These are phyloP conservation scores for Lampropteryx suffumata DNA, from an alignment of 2,888 invertebrate genomes.

Conservation along the genomic window DNA sequence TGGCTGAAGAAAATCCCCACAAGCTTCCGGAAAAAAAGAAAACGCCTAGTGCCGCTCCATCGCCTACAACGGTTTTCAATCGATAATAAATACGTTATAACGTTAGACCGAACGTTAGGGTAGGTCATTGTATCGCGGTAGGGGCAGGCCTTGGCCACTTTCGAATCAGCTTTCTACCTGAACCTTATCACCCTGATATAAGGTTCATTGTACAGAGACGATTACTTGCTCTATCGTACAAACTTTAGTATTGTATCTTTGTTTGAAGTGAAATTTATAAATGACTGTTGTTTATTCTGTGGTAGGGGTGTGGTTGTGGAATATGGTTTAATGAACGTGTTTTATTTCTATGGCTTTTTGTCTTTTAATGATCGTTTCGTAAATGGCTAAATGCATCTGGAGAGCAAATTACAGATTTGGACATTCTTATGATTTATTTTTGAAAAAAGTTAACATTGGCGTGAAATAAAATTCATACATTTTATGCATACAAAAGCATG, in stretches of 20 bases:
- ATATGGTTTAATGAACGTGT: constrained; percentile 9
- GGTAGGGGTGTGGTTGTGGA: constrained; percentile 17
- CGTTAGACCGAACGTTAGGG: constrained; percentile 28
- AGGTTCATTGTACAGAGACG: too few species aligned
- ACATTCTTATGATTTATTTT: too few species aligned
- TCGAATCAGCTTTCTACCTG: background rate
- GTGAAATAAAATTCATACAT: too few species aligned
- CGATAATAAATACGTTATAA: constrained; percentile 31
- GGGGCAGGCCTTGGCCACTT: constrained; percentile 1
- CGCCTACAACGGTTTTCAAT: constrained; percentile 23
- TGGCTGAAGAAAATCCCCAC: constrained; percentile 13
- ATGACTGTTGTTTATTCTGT: constrained; percentile 13
- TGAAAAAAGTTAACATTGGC: too few species aligned
- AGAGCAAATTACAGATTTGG: too few species aligned
- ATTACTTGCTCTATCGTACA: too few species aligned
- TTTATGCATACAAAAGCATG: too few species aligned
- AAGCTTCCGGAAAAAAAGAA: constrained; percentile 17
- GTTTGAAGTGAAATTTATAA: too few species aligned
- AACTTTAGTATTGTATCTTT: too few species aligned
- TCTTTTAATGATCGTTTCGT: constrained; percentile 9
- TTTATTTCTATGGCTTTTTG: constrained; percentile 1
- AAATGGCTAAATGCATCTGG: constrained; percentile 1
- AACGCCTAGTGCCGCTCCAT: constrained; percentile 13
- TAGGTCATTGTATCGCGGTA: constrained; percentile 16
- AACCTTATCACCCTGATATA: background rate